These are phyloP conservation scores for Drosophila bifasciata DNA, from an alignment of 1,140 invertebrate species.

Conservation along the genomic window DNA sequence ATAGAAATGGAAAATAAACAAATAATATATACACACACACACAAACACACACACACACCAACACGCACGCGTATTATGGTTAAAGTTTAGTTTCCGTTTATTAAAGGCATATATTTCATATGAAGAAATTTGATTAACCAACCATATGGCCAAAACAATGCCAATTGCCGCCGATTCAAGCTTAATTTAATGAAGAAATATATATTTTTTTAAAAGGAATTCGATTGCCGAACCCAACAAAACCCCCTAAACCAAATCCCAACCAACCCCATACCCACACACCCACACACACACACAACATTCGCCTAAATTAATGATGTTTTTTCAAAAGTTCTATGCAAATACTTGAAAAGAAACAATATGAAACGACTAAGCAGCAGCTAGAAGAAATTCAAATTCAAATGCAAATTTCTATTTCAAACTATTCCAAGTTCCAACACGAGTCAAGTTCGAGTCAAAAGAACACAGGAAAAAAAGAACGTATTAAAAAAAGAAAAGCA, in stretches of 20 bases:
- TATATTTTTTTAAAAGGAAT: conserved; percentile 19
- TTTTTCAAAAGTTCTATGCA: conserved; percentile 76
- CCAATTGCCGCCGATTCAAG: conserved; percentile 17
- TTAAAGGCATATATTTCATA: conserved; percentile 29
- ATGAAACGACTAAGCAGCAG: no score
- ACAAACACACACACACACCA: conserved; percentile 6
- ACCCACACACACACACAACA: conserved; percentile 42
- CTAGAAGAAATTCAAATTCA: conserved; percentile 8
- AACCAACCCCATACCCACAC: no score
- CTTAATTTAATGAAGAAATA: conserved; percentile 37
- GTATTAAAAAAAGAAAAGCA: conserved; percentile 60
- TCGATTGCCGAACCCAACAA: neutral
- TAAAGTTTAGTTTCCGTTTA: conserved; percentile 15
- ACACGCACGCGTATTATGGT: conserved; percentile 16
- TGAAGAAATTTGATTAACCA: conserved; percentile 13
- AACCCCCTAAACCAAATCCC: no score
- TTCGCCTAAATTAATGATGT: conserved; percentile 40
- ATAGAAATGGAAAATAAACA: conserved; percentile 13
- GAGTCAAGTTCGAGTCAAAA: conserved; percentile 29
- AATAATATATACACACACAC: conserved; percentile 15
- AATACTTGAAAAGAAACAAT: conserved; percentile 52
- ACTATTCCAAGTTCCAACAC: conserved; percentile 39
- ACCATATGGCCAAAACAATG: conserved; percentile 7
- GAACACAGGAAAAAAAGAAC: conserved; percentile 30
- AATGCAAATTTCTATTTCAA: conserved; percentile 36